Evolutionary conservation across 2,113 vertebrate species (phyloP).

Genomic region (pig (Sus scrofa)): T2T-Sscrofa CM000824.6:204861501-204862000

Average conservation of each 20-base stretch:
- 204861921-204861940: not conserved
- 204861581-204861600: not conserved
- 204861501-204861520: not conserved
- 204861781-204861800: not conserved
- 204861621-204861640: not conserved
- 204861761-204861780: not conserved
- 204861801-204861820: not conserved
- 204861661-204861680: not conserved
- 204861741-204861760: not conserved
- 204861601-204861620: conserved; percentile 27
- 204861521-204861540: not conserved
- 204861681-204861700: not conserved
- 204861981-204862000: not conserved
- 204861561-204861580: not conserved
- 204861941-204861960: not conserved
- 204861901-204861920: not conserved
- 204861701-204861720: not conserved
- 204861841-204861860: not conserved
- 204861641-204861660: not conserved
- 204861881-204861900: not conserved
- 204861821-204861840: not conserved
- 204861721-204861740: not conserved
- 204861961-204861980: not conserved
- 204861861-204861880: not conserved
- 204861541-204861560: not conserved